Base-by-base conservation (phyloP, 2,113 vertebrate species). In the Cyprinodon tularosa region DNA sequence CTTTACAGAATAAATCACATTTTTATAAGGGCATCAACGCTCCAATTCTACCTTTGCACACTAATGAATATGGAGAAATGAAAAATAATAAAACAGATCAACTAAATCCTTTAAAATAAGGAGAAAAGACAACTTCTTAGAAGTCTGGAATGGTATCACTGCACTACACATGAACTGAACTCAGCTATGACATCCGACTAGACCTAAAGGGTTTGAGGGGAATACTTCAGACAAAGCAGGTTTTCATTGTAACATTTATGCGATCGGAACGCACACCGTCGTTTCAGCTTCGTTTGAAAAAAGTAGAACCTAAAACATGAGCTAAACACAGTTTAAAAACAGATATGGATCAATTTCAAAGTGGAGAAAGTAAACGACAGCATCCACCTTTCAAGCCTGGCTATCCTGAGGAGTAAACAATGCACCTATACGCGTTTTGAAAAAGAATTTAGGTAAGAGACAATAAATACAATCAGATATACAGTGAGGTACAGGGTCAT, bases 51-150 rank as follows among this genome's bases (percentile, higher is more conserved):
- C 62, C 76, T 44, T 44, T 74, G 78, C 47, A 42, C 38, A 68
- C 29, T 73, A 71, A 80, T 62, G 36, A 70, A 81, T 80, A 53
- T 6, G 47, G 38, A 84, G 76, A 64, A 38, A 64, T 4, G 9
- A 17, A 29, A 44, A 62, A 13, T 3, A 71, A 62, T 17, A 63
- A 88, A 91, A 76, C 71, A 13, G 29, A 78, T 83, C 53, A 90
- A 86, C 71, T 84, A 89, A 93, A 91, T 94, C 91, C 92, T 93
- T 94, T 44, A 89, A 93, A 93, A 92, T 87, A 91, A 90, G 89
- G 84, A 73, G 78, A 76, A 88, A 92, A 87, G 79, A 59, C 85
- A 93, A 94, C 94, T 94, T 95, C 94, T 91, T 78, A 93, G 94
- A 94, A 95, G 92, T 94, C 89, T 88, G 81, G 74, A 91, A 90